phyloP scores from a whole-genome alignment of 2,888 invertebrate species.

The Meganola albula region DNA sequence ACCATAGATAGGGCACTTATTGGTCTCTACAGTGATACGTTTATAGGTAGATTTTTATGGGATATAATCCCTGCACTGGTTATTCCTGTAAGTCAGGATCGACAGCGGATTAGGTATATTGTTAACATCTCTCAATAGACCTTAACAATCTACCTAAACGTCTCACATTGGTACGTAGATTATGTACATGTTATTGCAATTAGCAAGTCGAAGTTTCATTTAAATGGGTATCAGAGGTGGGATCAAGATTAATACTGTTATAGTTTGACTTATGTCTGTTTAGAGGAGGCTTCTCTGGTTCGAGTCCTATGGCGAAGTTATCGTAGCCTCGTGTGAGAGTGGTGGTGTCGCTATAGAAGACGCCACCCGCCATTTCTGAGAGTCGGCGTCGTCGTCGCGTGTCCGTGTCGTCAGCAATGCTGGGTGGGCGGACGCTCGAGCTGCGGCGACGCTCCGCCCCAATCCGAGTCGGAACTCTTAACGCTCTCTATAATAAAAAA shows the following conservation, averaged over 20 bases:
- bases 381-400: slow-evolving; percentile 62
- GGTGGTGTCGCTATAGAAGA: slow-evolving; percentile 64
- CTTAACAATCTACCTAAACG: no score
- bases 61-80: no score
- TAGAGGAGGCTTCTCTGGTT: slow-evolving; percentile 50
- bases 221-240: slow-evolving; percentile 27
- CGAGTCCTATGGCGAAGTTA: slow-evolving; percentile 60
- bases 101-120: no score
- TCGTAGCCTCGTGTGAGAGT: slow-evolving; percentile 50
- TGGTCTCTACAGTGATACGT: no score
- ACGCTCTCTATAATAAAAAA: slow-evolving; percentile 43
- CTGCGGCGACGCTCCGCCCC: slow-evolving; percentile 62
- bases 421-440: slow-evolving; percentile 64
- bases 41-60: no score
- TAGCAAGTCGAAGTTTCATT: slow-evolving; percentile 39
- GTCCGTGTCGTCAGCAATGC: slow-evolving; percentile 63
- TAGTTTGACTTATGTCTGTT: no score
- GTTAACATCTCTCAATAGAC: no score
- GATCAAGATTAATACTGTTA: slow-evolving; percentile 43
- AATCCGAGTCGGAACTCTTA: slow-evolving; percentile 54
- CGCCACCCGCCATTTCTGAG: slow-evolving; percentile 69
- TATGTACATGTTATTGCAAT: no score
- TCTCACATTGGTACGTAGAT: no score
- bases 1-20: no score
- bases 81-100: no score